Conservation (phyloP, 2,113 vertebrate species). For the Plestiodon gilberti region DNA sequence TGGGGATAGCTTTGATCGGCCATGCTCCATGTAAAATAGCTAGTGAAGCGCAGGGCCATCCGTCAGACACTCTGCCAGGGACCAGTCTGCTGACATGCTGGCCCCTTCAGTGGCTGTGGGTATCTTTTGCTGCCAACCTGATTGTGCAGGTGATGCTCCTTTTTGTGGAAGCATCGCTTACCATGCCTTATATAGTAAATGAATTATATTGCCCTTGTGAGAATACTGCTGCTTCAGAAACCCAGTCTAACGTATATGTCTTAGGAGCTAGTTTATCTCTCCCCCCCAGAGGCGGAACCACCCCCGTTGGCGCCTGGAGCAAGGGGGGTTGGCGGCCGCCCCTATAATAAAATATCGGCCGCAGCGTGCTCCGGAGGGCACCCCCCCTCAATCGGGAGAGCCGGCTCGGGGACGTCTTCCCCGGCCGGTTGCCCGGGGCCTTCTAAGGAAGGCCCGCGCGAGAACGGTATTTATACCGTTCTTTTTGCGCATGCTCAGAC, state of each 20-base stretch:
- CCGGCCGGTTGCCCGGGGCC: no score
- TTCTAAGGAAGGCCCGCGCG: no score
- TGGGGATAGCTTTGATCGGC: slow-evolving; percentile 70
- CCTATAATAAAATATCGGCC: no score
- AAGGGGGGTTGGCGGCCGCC: no score
- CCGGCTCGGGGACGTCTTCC: no score
- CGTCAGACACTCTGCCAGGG: neutral
- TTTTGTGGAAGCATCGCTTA: neutral
- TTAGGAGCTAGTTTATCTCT: neutral
- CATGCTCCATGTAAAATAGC: slow-evolving; percentile 71
- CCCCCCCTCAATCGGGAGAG: no score
- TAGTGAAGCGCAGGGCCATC: slow-evolving; percentile 61
- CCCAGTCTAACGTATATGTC: accelerated
- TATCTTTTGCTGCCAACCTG: slow-evolving; percentile 30
- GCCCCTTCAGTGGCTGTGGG: slow-evolving; percentile 19
- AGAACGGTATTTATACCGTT: no score
- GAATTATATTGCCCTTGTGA: neutral
- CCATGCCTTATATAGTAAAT: neutral
- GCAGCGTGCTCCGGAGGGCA: no score
- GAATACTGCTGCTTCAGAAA: neutral
- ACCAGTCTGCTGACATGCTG: slow-evolving; percentile 53
- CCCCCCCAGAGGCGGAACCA: no score
- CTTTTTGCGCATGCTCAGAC: no score
- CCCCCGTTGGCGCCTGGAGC: no score
- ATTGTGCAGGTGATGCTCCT: slow-evolving; percentile 34